Conservation (phyloP, 2,888 invertebrate genomes). For the Ornithoptera alexandrae region DNA sequence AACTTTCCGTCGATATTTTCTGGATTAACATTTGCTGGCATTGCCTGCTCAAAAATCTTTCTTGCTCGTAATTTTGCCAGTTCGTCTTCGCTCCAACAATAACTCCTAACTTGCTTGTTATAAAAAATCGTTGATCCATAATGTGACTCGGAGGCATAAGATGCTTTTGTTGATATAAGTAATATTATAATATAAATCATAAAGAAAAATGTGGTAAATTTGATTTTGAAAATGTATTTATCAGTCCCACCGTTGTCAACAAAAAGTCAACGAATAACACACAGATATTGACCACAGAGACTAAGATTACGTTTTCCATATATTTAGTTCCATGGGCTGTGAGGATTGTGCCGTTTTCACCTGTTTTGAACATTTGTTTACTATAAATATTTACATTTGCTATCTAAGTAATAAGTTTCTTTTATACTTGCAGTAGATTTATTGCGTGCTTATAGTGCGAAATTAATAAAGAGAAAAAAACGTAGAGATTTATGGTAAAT, state of each 20-base stretch:
- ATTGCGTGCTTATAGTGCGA: too few relatives aligned
- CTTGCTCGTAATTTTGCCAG: constrained; percentile 60
- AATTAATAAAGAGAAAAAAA: too few relatives aligned
- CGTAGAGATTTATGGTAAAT: too few relatives aligned
- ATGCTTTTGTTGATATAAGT: constrained; percentile 45
- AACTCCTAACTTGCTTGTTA: constrained; percentile 39
- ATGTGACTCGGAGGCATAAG: constrained; percentile 42
- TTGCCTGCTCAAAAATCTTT: constrained; percentile 54
- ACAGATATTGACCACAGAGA: neutral
- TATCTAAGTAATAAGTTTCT: too few relatives aligned
- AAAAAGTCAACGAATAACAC: neutral
- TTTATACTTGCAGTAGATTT: too few relatives aligned
- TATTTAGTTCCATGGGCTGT: too few relatives aligned
- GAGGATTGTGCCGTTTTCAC: too few relatives aligned
- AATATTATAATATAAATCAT: constrained; percentile 59
- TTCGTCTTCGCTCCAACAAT: constrained; percentile 64
- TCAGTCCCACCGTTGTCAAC: neutral
- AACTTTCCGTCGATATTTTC: constrained; percentile 55
- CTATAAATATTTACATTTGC: too few relatives aligned
- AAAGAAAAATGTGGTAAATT: constrained; percentile 39
- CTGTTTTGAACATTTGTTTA: too few relatives aligned
- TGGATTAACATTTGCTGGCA: constrained; percentile 50
- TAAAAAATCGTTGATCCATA: constrained; percentile 63
- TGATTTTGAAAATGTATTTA: constrained; percentile 20
- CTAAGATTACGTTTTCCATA: too few relatives aligned